Percentiles rank a stretch among this genome's conserved stretches.
These are phyloP conservation scores for Megalonaias nervosa DNA, from an alignment of 1,140 invertebrate species.

Conservation along the genomic window DNA sequence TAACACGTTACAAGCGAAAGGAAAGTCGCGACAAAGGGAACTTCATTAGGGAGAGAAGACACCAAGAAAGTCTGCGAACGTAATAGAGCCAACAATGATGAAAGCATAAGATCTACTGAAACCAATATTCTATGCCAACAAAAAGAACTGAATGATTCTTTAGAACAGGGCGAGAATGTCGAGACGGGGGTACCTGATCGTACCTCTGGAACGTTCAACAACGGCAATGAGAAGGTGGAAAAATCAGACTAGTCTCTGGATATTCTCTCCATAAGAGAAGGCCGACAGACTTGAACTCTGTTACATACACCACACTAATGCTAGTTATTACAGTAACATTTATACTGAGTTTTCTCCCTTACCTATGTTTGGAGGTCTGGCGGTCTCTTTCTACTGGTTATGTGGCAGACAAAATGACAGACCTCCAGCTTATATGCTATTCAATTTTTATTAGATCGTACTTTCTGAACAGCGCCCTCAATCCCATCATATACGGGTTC, in stretches of 20 bases:
- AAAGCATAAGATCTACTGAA: neutral
- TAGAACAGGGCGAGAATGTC: neutral
- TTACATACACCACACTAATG: constrained; percentile 31
- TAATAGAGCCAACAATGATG: constrained; percentile 20
- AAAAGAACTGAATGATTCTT: neutral
- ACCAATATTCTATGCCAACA: neutral
- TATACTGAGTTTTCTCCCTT: constrained; percentile 27
- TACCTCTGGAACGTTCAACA: neutral
- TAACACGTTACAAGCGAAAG: no score
- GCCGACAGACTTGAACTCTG: constrained; percentile 16
- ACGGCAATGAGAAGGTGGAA: neutral
- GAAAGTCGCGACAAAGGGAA: no score
- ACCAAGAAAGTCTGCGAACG: constrained; percentile 20
- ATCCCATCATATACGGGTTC: constrained; percentile 48
- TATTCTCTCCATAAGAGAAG: constrained; percentile 10
- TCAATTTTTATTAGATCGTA: constrained; percentile 44
- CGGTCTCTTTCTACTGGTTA: neutral
- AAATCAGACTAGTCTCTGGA: neutral
- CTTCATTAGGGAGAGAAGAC: neutral
- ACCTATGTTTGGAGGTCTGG: constrained; percentile 11
- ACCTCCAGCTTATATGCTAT: constrained; percentile 37
- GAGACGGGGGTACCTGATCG: neutral
- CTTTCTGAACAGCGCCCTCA: constrained; percentile 43
- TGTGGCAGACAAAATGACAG: constrained; percentile 10
- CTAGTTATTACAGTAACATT: constrained; percentile 31